Base-by-base conservation (phyloP, 1,140 invertebrate genomes). In the Streblospio benedicti region DNA sequence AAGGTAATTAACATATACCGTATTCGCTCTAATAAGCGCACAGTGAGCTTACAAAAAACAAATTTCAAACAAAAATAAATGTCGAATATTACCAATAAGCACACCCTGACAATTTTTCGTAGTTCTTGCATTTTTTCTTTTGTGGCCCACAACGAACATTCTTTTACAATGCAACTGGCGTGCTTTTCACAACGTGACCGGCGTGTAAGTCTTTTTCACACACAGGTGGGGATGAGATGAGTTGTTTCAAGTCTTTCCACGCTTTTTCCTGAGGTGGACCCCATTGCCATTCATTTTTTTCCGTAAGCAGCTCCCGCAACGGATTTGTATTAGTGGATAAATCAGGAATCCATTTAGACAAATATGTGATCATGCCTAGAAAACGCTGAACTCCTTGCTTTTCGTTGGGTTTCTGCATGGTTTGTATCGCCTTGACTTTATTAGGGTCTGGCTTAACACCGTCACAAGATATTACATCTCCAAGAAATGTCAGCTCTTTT, bases 361-460 rank as follows among this genome's bases (percentile, higher is more conserved):
- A 28, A 60, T 66, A 70, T 14, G 63, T 66, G 0, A 63, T 47
- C 45, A 70, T 61, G 18, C 69, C 68, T 2, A 69, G 33, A 1
- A 72, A 56, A 18, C 62, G 20, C 56, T 64, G 51, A 1, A 68
- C 61, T n/a, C 27, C 66, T 51, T 44, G 35, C 31, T 64, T 66
- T 30, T 63, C 38, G 38, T 28, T 41, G 31, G 68, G 67, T 12
- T n/a, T 52, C 32, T 43, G 52, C 53, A 70, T 62, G 3, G 62
- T 41, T n/a, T 18, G 27, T 1, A 80, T 73, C 25, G 71, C 72
- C 14, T 65, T 59, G 0, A 78, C 60, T 59, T 79, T 80, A 5
- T 65, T 63, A 4, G 68, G 69, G 60, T 79, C 76, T 28, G 71
- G 62, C 47, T 65, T 63, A 6, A 81, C 61, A 12, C 79, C 79